Percentiles rank a stretch among this genome's conserved stretches.
These are phyloP conservation scores for Thymallus thymallus DNA, from an alignment of 2,113 vertebrate genomes.

Conservation along the genomic window DNA sequence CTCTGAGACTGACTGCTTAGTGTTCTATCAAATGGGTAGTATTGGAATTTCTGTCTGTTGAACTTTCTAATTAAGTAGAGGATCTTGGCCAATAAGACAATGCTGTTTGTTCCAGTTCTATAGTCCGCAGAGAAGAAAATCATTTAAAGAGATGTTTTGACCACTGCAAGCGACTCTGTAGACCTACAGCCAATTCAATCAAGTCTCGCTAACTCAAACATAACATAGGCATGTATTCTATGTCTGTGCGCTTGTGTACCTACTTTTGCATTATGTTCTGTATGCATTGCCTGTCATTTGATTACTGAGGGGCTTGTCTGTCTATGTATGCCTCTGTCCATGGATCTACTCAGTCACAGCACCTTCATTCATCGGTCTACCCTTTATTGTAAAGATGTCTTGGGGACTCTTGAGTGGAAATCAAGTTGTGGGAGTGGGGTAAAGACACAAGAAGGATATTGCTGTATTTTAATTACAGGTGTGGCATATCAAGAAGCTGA, in stretches of 20 bases:
- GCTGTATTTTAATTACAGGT: too few species aligned
- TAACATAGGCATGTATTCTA: not conserved
- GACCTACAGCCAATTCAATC: not conserved
- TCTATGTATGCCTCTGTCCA: too few species aligned
- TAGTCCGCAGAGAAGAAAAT: conserved; percentile 46
- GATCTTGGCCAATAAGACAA: conserved; percentile 41
- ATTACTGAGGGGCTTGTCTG: too few species aligned
- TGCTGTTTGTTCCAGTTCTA: conserved; percentile 38
- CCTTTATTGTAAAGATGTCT: too few species aligned
- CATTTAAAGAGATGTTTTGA: conserved; percentile 47
- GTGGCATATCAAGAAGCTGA: too few species aligned
- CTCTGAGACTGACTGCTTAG: conserved; percentile 42
- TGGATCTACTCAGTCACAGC: too few species aligned
- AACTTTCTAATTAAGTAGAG: conserved; percentile 61
- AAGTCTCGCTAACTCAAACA: not conserved
- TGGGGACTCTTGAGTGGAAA: too few species aligned
- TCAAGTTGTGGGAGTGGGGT: not conserved
- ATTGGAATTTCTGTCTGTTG: conserved; percentile 33
- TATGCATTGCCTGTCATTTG: too few species aligned
- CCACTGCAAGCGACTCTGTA: conserved; percentile 19
- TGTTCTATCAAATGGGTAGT: conserved; percentile 56
- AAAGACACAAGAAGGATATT: not conserved
- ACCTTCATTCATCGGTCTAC: too few species aligned
- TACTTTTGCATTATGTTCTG: too few species aligned
- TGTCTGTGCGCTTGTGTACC: too few species aligned